Conservation (phyloP, 1,140 invertebrate genomes). For the Fopius arisanus region DNA sequence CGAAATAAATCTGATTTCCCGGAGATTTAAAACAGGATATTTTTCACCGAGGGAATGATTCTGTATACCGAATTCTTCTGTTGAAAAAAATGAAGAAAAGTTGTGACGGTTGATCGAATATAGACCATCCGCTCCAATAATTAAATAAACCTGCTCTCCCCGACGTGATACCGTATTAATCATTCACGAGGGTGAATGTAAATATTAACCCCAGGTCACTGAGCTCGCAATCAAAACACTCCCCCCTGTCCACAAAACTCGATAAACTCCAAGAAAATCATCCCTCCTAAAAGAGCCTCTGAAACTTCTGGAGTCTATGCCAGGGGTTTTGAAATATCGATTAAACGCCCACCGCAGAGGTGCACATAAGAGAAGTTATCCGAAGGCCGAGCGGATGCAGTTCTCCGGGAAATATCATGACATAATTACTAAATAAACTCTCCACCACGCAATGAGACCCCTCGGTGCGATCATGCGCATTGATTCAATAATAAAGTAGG, state of each 20-base stretch:
- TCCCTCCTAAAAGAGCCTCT: neutral
- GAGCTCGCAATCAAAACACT: conserved; percentile 6
- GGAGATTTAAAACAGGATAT: too few species aligned
- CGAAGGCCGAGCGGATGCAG: conserved; percentile 3
- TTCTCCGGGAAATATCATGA: conserved; percentile 20
- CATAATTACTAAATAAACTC: conserved; percentile 15
- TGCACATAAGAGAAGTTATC: neutral
- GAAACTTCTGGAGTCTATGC: neutral
- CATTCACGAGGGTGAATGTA: neutral
- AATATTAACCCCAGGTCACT: conserved; percentile 10
- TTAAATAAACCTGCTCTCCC: neutral
- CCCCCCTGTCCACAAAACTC: neutral
- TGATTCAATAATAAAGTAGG: conserved; percentile 3
- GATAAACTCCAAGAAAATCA: neutral
- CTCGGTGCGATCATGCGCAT: neutral
- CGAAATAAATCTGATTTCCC: too few species aligned
- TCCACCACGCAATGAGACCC: neutral
- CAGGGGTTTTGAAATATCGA: neutral
- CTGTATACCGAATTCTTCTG: too few species aligned
- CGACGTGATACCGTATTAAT: neutral
- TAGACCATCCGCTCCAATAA: neutral
- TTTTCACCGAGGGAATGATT: too few species aligned
- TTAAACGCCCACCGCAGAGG: neutral
- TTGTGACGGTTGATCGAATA: neutral
- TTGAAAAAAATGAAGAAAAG: too few species aligned